Evolutionary conservation across 2,888 invertebrate genomes (phyloP).

Genomic region (Priapulus caudatus): DNA sequence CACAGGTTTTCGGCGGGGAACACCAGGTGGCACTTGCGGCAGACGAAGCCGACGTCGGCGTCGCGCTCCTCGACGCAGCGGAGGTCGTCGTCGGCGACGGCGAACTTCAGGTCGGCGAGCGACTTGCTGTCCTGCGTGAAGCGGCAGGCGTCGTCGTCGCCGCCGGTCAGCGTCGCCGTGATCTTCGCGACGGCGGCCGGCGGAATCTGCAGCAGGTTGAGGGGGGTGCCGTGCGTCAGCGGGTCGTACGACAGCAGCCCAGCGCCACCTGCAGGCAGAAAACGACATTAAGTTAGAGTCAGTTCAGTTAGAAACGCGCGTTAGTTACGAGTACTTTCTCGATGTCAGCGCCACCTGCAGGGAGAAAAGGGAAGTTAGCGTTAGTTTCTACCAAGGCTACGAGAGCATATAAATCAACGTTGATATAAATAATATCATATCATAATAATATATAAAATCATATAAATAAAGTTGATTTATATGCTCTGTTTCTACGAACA

Average conservation of each 20-base stretch:
- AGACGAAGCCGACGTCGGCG: slow-evolving; percentile 57
- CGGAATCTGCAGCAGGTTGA: slow-evolving; percentile 50
- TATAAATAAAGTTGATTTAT: too few relatives aligned
- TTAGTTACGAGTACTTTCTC: too few relatives aligned
- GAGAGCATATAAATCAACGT: too few relatives aligned
- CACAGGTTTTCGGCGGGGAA: slow-evolving; percentile 60
- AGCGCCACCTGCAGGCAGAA: slow-evolving; percentile 24
- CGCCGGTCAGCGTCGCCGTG: slow-evolving; percentile 38
- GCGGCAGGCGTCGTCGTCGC: slow-evolving; percentile 58
- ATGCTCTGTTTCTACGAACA: too few relatives aligned
- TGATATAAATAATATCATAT: too few relatives aligned
- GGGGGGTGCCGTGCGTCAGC: slow-evolving; percentile 41
- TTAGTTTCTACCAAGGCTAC: too few relatives aligned
- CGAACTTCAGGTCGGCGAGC: slow-evolving; percentile 31
- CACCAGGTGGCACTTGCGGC: slow-evolving; percentile 73
- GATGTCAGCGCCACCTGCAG: too few relatives aligned
- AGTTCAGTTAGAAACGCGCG: too few relatives aligned
- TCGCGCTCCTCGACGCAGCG: slow-evolving; percentile 23
- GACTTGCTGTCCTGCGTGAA: slow-evolving; percentile 43
- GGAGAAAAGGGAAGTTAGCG: too few relatives aligned
- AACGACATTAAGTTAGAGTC: too few relatives aligned
- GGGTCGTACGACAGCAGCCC: slow-evolving; percentile 39
- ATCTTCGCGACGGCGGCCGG: slow-evolving; percentile 37
- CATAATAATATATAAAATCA: too few relatives aligned
- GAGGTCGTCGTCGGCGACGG: slow-evolving; percentile 29